Conservation (phyloP, 2,888 invertebrate species). For the Zele albiditarsus region DNA sequence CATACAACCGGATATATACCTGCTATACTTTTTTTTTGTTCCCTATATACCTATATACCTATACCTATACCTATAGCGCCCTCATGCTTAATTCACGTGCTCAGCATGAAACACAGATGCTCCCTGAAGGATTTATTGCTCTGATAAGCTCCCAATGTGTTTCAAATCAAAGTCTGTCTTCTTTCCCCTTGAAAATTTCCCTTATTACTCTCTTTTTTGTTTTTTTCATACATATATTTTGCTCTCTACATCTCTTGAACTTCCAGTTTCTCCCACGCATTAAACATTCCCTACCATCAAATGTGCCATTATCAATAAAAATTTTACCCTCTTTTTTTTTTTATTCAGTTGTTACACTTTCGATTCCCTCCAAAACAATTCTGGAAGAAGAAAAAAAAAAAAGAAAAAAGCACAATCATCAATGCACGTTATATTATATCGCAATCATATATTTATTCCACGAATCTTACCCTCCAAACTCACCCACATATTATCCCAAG, state of each 20-base stretch:
- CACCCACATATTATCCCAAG: not conserved
- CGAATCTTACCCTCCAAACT: not conserved
- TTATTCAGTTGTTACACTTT: not conserved
- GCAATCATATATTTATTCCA: not conserved
- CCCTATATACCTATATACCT: not conserved
- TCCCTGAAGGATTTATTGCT: slow-evolving; percentile 9
- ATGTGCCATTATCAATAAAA: not conserved
- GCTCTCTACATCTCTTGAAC: not conserved
- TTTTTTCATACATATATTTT: not conserved
- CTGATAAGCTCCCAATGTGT: not conserved
- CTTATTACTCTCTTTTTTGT: not conserved
- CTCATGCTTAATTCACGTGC: slow-evolving; percentile 11
- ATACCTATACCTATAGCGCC: not conserved
- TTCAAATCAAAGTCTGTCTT: slow-evolving; percentile 3
- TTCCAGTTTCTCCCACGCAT: not conserved
- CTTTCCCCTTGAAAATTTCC: not conserved
- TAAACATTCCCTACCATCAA: not conserved
- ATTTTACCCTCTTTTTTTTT: not conserved
- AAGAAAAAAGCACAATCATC: not conserved
- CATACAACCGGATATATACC: too few relatives aligned
- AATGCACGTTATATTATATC: not conserved
- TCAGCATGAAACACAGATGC: slow-evolving; percentile 13
- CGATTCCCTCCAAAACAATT: not conserved
- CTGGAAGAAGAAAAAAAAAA: not conserved
- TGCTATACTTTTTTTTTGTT: not conserved